Evolutionary conservation across 2,888 invertebrate species (phyloP).

Genomic region (Beris morrisii): DNA sequence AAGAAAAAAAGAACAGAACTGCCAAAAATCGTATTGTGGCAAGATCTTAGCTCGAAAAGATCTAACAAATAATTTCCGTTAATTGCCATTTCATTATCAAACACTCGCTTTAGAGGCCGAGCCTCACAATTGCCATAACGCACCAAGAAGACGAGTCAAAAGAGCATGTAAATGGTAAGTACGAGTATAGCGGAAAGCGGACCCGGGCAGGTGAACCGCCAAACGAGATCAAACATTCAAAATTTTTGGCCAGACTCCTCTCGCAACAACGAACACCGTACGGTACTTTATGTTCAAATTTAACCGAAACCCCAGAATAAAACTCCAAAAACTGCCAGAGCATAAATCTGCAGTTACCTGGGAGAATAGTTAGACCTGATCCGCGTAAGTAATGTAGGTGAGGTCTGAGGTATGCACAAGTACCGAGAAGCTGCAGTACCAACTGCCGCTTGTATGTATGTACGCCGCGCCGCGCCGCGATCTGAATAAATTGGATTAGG

Average conservation of each 20-base stretch:
- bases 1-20: not conserved
- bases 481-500: too few relatives aligned
- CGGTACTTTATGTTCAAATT: constrained; percentile 23
- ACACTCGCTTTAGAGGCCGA: not conserved
- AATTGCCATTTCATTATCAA: constrained; percentile 22
- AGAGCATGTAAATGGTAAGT: constrained; percentile 24
- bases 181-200: constrained; percentile 9
- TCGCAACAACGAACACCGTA: not conserved
- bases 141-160: constrained; percentile 16
- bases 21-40: not conserved
- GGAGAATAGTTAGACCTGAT: not conserved
- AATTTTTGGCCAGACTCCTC: constrained; percentile 7
- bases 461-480: too few relatives aligned
- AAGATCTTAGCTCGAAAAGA: constrained; percentile 2
- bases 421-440: too few relatives aligned
- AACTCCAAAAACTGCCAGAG: constrained; percentile 18
- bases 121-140: not conserved
- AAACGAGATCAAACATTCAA: constrained; percentile 17
- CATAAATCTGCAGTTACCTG: constrained; percentile 25
- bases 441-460: too few relatives aligned
- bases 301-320: constrained; percentile 19
- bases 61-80: constrained; percentile 25
- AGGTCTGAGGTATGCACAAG: too few relatives aligned
- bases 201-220: constrained; percentile 13
- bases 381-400: too few relatives aligned